A percentile compares a stretch with the other conserved stretches of the same genome.
Conservation (phyloP, 2,113 vertebrate genomes). For the Pangasianodon hypophthalmus region DNA sequence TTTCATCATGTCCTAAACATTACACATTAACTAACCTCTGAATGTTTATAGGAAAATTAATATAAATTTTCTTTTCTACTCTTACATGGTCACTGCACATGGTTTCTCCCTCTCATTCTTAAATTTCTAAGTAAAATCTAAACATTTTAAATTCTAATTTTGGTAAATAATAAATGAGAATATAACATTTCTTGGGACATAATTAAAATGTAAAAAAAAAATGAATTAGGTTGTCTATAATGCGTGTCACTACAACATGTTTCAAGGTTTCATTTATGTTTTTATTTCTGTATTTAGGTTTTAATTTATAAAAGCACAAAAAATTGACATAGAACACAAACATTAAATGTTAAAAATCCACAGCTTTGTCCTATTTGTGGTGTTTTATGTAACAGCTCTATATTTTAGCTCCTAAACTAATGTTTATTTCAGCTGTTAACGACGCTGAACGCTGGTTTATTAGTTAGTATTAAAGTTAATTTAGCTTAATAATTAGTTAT, state of each 20-base stretch:
- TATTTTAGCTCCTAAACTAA: not conserved
- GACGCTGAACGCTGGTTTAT: not conserved
- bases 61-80: not conserved
- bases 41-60: too few relatives aligned
- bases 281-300: not conserved
- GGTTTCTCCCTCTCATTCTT: not conserved
- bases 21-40: not conserved
- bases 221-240: not conserved
- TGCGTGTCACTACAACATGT: not conserved
- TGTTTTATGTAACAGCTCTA: not conserved
- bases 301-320: too few relatives aligned
- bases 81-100: not conserved
- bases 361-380: not conserved
- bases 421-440: too few relatives aligned
- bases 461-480: not conserved
- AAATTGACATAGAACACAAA: not conserved
- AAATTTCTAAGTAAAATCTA: not conserved
- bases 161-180: not conserved
- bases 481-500: too few relatives aligned
- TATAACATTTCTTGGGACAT: not conserved
- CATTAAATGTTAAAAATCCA: not conserved
- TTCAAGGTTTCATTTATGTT: not conserved
- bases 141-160: not conserved
- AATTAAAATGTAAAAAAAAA: not conserved
- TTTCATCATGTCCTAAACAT: not conserved